phyloP scores from a whole-genome alignment of 1,140 invertebrate genomes.

The Acromyrmex charruanus region DNA sequence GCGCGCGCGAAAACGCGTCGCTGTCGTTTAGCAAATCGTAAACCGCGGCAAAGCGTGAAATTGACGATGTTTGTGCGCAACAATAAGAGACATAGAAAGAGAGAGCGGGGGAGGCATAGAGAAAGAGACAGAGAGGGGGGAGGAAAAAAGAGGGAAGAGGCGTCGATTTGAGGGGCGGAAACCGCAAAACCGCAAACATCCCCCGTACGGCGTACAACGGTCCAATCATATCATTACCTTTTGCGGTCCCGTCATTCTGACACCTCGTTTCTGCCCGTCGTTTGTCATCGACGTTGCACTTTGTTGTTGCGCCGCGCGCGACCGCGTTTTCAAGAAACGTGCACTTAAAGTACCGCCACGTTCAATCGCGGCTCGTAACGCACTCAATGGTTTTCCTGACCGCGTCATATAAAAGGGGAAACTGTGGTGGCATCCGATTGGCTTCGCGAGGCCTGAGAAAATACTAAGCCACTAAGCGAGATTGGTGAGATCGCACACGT shows the following conservation, averaged over 20 bases:
- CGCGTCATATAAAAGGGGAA: conserved; percentile 50
- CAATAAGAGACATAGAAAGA: conserved; percentile 65
- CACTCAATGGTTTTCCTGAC: conserved; percentile 65
- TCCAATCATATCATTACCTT: conserved; percentile 86
- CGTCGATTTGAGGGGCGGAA: conserved; percentile 79
- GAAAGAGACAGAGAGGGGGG: conserved; percentile 28
- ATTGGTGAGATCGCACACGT: neutral
- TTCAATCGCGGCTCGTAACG: conserved; percentile 35
- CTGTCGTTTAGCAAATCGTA: conserved; percentile 54
- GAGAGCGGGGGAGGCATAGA: conserved; percentile 30
- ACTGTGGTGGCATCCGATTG: conserved; percentile 43
- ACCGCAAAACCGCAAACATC: conserved; percentile 86
- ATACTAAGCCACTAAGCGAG: neutral
- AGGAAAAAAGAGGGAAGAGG: conserved; percentile 43
- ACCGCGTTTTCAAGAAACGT: conserved; percentile 69
- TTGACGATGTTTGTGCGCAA: conserved; percentile 60
- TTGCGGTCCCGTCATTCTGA: conserved; percentile 83
- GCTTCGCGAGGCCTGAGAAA: conserved; percentile 20
- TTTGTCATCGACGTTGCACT: conserved; percentile 82
- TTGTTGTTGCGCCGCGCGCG: conserved; percentile 73
- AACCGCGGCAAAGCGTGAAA: conserved; percentile 61
- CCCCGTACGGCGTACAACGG: conserved; percentile 82
- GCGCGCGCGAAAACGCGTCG: conserved; percentile 44
- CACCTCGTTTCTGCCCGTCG: conserved; percentile 84
- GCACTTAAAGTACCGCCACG: conserved; percentile 54